Evolutionary conservation across 2,888 invertebrate species (phyloP).

Genomic region (Actias luna): DNA sequence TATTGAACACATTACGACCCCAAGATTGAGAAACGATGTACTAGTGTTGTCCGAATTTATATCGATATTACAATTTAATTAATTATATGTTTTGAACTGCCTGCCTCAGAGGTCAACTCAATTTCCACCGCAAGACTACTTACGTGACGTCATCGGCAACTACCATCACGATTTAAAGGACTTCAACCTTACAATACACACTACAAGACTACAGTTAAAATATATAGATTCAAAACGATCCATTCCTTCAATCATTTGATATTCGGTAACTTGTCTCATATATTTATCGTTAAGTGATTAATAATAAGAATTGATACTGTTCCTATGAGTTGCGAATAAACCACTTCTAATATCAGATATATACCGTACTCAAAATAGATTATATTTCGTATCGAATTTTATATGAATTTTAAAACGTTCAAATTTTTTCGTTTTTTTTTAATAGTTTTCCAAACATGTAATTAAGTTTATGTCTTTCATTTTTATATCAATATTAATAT

Average conservation of each 20-base stretch:
- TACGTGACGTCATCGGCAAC: neutral
- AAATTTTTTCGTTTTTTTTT: too few relatives aligned
- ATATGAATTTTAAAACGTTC: too few relatives aligned
- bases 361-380: neutral
- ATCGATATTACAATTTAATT: too few relatives aligned
- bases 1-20: too few relatives aligned
- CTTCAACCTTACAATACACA: neutral
- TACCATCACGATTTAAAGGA: neutral
- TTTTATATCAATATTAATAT: too few relatives aligned
- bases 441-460: too few relatives aligned
- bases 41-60: too few relatives aligned
- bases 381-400: neutral
- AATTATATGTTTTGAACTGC: too few relatives aligned
- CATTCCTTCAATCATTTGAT: neutral
- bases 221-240: neutral
- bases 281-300: neutral
- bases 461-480: too few relatives aligned
- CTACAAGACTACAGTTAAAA: neutral
- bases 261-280: neutral
- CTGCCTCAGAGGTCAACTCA: neutral
- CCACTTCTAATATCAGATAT: neutral
- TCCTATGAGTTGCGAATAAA: neutral
- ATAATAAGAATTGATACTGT: neutral
- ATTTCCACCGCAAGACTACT: too few relatives aligned
- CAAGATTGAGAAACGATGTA: too few relatives aligned